Base-by-base conservation (phyloP, 1,140 invertebrate genomes). In the Pseudomyrmex cubaensis region DNA sequence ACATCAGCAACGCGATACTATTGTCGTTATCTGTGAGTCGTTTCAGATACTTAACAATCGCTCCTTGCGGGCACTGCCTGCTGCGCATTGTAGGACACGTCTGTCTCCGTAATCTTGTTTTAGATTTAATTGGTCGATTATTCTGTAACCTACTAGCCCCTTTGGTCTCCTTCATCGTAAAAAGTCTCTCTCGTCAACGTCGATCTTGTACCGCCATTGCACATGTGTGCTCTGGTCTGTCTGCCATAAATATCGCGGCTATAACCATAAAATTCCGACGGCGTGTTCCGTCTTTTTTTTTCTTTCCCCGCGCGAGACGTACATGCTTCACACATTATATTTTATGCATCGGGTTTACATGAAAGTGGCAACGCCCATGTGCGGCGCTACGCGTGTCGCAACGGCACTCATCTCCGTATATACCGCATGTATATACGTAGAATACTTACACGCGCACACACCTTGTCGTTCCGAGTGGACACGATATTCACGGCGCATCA, bases 281-380 rank as follows among this genome's bases (percentile, higher is more conserved):
- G 66, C n/a, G 1, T 54, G 35, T 72, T 57, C 22, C 35, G 52
- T 78, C 63, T 46, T 78, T 78, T 78, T 80, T 35, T 35, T 35
- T 35, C 0, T 7, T 35, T 35, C 48, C 8, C 12, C 13, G 35
- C 7, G 10, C 13, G 17, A 1, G n/a, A 2, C 35, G 44, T 35
- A 72, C 22, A 22, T 80, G 72, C 76, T 59, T 80, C 76, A 50
- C 76, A 80, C 76, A 61, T 80, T 80, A 70, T 80, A 80, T 80
- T 80, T 80, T 80, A 80, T 80, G 54, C 66, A 80, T 80, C 54
- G 66, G n/a, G 44, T 70, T 35, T 70, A 80, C 64, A 15, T 72
- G 61, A 22, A 50, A 72, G 50, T 44, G 63, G 20, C 64, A 46
- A 69, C 35, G 54, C 13, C 25, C 25, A 44, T 78, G 52, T 54